Evolutionary conservation across 2,888 invertebrate genomes (phyloP), one percentile per base, ranked within the genome.

Genomic region (Ectemnius lituratus): DNA sequence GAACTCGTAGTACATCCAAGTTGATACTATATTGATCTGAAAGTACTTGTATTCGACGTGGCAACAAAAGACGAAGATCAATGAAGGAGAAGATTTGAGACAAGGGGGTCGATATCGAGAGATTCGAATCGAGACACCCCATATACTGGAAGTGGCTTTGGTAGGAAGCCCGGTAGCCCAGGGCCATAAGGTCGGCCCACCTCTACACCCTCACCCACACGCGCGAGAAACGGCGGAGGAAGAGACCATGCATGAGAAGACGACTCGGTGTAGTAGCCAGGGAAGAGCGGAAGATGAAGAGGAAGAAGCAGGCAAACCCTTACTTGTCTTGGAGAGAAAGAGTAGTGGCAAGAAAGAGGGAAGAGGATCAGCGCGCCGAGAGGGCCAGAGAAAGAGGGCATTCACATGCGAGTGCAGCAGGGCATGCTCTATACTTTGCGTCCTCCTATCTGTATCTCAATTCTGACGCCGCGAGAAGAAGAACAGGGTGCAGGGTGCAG

Each of bases 131-230:
- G 73, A 64, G 83, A 85, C 88, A 88, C 86, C 86, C 86, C 75
- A 80, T 87, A 86, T 84, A 84, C 73, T 69, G 77, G 72, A 77
- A 83, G 66, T 80, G 80, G 79, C 81, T 85, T 85, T 85, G 85
- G 80, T 85, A 85, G 86, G 86, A 89, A 89, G 88, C 89, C 89
- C 89, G 85, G 89, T 89, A 89, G 89, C 89, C 89, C 88, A 88
- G 89, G 89, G 89, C 88, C 89, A 89, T 88, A 89, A 88, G 88
- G 88, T 89, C 88, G 88, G 85, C 83, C 89, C 87, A 87, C 86
- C 83, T 85, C 84, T 88, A 83, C 86, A 87, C 87, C 87, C 86
- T 88, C 86, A 85, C 86, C 86, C 81, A 87, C 86, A 88, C 86
- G 84, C 81, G 70, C 70, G 16, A 52, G 16, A 16, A 5, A 14